phyloP scores from a whole-genome alignment of 2,113 vertebrate species.

The Grus americana region DNA sequence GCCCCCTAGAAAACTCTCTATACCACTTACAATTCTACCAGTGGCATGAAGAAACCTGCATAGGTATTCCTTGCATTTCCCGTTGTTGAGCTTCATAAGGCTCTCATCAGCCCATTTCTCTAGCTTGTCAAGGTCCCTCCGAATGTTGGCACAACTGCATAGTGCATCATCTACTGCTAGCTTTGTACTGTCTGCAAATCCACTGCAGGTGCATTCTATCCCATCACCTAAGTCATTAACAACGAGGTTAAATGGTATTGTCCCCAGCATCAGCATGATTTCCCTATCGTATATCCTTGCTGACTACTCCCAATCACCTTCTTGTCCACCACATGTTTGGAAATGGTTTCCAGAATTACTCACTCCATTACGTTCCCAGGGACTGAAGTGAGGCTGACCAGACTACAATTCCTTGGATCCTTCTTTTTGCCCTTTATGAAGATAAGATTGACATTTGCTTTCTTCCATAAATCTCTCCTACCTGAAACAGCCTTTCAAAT shows the following conservation, averaged over 20 bases:
- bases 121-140: neutral
- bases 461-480: neutral
- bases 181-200: neutral
- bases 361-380: neutral
- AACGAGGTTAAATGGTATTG: neutral
- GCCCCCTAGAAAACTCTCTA: rapidly evolving
- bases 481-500: neutral
- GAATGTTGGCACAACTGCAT: neutral
- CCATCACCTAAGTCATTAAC: neutral
- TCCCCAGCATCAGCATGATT: neutral
- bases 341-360: neutral
- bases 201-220: neutral
- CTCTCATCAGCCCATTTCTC: neutral
- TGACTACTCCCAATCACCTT: neutral
- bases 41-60: rapidly evolving
- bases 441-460: neutral
- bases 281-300: rapidly evolving
- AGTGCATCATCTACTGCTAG: neutral
- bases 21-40: neutral
- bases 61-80: neutral
- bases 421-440: neutral
- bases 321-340: neutral
- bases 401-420: neutral
- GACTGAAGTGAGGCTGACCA: neutral
- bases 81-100: neutral